Percentiles rank a stretch among this genome's conserved stretches.
phyloP scores from a whole-genome alignment of 2,113 vertebrate species.

The Antennarius striatus region DNA sequence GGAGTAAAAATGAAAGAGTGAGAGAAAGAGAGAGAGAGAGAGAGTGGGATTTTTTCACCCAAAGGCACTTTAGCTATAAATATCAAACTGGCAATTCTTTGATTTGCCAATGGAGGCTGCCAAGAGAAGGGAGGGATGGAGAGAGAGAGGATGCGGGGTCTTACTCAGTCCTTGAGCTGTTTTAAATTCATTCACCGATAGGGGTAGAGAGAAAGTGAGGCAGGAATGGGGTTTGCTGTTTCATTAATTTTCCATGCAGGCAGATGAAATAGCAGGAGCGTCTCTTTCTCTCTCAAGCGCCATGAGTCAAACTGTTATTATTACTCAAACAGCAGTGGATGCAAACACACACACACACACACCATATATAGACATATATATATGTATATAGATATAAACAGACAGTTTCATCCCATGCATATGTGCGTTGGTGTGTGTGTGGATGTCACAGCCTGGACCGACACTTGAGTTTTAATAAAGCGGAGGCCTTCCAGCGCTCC shows the following conservation, averaged over 20 bases:
- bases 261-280: slow-evolving; percentile 69
- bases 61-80: slow-evolving; percentile 72
- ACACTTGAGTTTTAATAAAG: slow-evolving; percentile 66
- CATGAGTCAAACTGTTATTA: slow-evolving; percentile 65
- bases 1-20: slow-evolving; percentile 8
- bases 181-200: slow-evolving; percentile 67
- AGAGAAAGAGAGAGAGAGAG: slow-evolving; percentile 38
- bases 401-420: neutral
- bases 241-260: slow-evolving; percentile 67
- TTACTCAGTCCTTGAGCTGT: slow-evolving; percentile 57
- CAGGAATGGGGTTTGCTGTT: slow-evolving; percentile 45
- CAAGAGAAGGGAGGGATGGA: slow-evolving; percentile 51
- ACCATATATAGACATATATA: neutral
- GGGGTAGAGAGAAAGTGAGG: slow-evolving; percentile 36
- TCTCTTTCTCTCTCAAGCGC: slow-evolving; percentile 67
- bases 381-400: neutral
- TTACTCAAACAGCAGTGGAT: slow-evolving; percentile 33
- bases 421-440: slow-evolving; percentile 7
- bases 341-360: slow-evolving; percentile 16
- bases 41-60: slow-evolving; percentile 52
- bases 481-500: slow-evolving; percentile 52
- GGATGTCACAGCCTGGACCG: slow-evolving; percentile 47
- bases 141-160: slow-evolving; percentile 42
- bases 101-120: slow-evolving; percentile 72
- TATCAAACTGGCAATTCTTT: slow-evolving; percentile 72